These are phyloP conservation scores for Lacerta viridis DNA, from an alignment of 2,797 vertebrate genomes.

Conservation along the genomic window DNA sequence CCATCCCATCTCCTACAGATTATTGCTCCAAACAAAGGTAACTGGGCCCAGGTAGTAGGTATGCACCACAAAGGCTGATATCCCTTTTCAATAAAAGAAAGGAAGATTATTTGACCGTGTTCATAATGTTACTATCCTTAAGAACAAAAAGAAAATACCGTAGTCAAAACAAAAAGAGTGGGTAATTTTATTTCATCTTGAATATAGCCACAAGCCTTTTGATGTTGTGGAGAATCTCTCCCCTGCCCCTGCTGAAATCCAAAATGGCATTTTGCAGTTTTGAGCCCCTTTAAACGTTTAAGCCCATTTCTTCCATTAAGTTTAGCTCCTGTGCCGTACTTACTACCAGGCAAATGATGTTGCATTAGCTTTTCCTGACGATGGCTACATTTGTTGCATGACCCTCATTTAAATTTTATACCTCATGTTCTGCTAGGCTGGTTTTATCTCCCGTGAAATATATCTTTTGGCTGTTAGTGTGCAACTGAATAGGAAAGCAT, in stretches of 20 bases:
- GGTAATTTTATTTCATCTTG: not conserved
- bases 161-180: not conserved
- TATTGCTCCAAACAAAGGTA: not conserved
- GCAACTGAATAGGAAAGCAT: not conserved
- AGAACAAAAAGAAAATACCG: not conserved
- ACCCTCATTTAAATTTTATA: slow-evolving; percentile 23
- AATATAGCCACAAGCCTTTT: not conserved
- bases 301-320: not conserved
- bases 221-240: not conserved
- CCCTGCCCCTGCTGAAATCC: not conserved
- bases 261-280: not conserved
- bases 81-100: not conserved
- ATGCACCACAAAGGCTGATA: not conserved
- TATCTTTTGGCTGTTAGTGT: not conserved
- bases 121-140: not conserved
- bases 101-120: not conserved
- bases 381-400: slow-evolving; percentile 21
- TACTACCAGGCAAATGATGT: slow-evolving; percentile 19
- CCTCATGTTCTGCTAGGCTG: not conserved
- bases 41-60: not conserved
- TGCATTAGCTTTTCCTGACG: not conserved
- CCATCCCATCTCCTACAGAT: not conserved
- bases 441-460: not conserved
- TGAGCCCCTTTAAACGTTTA: not conserved
- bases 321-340: not conserved